A percentile compares a stretch with the other conserved stretches of the same genome.
Conservation (phyloP, 2,888 invertebrate genomes). For the Euplexia lucipara region DNA sequence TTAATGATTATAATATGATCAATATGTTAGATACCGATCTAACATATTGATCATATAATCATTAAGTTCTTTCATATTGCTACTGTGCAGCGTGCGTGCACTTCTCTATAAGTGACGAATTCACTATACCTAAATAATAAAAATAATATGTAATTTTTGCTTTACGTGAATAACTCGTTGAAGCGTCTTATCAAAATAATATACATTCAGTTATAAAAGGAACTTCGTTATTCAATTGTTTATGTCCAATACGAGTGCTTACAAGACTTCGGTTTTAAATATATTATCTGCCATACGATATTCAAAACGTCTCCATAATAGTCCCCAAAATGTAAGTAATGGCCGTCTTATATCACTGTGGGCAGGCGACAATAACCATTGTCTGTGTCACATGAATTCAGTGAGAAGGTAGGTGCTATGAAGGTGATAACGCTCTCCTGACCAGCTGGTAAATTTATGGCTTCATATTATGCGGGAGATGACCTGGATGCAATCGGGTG, state of each 20-base stretch:
- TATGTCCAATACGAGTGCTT: background rate
- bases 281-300: constrained; percentile 22
- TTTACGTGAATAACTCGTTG: too few relatives aligned
- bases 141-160: too few relatives aligned
- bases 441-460: constrained; percentile 59
- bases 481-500: constrained; percentile 23
- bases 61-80: too few relatives aligned
- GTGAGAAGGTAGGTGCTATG: constrained; percentile 49
- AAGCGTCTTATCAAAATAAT: too few relatives aligned
- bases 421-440: constrained; percentile 60
- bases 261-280: background rate
- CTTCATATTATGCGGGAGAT: constrained; percentile 52
- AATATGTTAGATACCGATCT: too few relatives aligned
- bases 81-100: too few relatives aligned
- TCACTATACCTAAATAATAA: too few relatives aligned
- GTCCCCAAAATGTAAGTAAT: constrained; percentile 67
- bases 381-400: constrained; percentile 77
- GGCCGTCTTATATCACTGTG: constrained; percentile 72
- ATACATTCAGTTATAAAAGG: too few relatives aligned
- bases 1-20: too few relatives aligned
- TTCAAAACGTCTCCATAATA: constrained; percentile 54
- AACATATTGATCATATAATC: too few relatives aligned
- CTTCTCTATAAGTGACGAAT: too few relatives aligned
- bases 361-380: constrained; percentile 75
- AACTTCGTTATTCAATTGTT: background rate